Conservation (phyloP, 1,140 invertebrate species). For the Diplogasteroides magnus region DNA sequence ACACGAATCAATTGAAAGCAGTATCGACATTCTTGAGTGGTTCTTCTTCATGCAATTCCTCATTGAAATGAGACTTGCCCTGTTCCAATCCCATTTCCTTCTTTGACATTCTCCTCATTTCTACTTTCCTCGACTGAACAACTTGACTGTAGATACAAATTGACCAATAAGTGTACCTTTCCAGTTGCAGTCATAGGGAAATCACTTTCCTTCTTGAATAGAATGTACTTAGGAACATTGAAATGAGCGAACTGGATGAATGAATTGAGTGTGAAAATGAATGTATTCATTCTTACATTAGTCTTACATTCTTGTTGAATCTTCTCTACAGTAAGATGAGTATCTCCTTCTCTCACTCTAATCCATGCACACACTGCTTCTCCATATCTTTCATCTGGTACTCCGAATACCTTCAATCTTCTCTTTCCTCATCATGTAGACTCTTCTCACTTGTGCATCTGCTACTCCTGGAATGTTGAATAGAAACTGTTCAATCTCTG, state of each 20-base stretch:
- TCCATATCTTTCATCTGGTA: conserved; percentile 73
- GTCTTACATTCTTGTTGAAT: conserved; percentile 68
- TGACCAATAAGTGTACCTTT: too few species aligned
- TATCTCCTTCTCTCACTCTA: conserved; percentile 57
- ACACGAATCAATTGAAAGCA: too few species aligned
- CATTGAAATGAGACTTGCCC: not conserved
- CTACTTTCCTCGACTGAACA: not conserved
- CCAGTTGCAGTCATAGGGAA: not conserved
- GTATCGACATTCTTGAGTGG: too few species aligned
- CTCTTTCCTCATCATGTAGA: too few species aligned
- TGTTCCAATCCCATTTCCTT: not conserved
- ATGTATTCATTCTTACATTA: too few species aligned
- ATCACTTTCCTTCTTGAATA: conserved; percentile 61
- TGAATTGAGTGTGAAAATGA: too few species aligned
- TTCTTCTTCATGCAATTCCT: too few species aligned
- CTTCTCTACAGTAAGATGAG: conserved; percentile 61
- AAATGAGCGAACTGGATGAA: conserved; percentile 72
- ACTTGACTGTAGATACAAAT: too few species aligned
- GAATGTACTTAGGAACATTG: conserved; percentile 74
- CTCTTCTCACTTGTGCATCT: conserved; percentile 70
- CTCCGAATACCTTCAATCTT: conserved; percentile 66
- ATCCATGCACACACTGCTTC: conserved; percentile 80
- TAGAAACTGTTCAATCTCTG: conserved; percentile 77
- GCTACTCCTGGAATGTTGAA: conserved; percentile 70
- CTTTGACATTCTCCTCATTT: not conserved